Percentiles rank a stretch among this genome's conserved stretches.
Conservation (phyloP, 1,140 invertebrate species). For the Zaprionus ghesquierei region DNA sequence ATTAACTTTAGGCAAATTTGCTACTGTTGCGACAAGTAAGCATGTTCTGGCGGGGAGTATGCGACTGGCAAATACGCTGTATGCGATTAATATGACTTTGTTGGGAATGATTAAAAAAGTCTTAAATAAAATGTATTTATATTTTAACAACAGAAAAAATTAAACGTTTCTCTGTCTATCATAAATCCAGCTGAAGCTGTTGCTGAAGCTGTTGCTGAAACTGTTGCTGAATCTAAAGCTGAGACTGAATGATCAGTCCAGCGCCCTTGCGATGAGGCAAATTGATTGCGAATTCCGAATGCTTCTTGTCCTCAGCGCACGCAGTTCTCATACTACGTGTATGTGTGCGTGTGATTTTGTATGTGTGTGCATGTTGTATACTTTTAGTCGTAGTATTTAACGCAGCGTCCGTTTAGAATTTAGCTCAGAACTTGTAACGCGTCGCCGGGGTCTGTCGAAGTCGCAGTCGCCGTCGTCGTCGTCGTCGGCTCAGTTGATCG, state of each 20-base stretch:
- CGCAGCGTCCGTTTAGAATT: conserved; percentile 71
- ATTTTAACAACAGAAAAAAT: not conserved
- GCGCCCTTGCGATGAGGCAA: not conserved
- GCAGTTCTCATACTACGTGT: not conserved
- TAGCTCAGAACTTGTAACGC: conserved; percentile 63
- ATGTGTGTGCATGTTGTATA: conserved; percentile 27
- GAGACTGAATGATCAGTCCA: not conserved
- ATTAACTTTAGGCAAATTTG: conserved; percentile 16
- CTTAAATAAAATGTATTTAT: not conserved
- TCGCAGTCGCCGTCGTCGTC: conserved; percentile 2
- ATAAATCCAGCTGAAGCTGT: no score
- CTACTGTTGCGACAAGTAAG: conserved; percentile 26
- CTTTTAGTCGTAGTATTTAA: conserved; percentile 58
- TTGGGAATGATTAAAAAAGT: no score
- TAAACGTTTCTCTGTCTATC: not conserved
- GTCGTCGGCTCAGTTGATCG: not conserved
- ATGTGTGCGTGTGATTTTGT: not conserved
- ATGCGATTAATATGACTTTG: not conserved
- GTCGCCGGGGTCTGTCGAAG: conserved; percentile 46
- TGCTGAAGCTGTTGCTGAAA: conserved; percentile 17
- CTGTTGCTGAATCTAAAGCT: no score
- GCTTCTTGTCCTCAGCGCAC: not conserved
- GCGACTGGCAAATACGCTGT: not conserved
- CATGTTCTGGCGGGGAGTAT: not conserved
- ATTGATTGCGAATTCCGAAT: conserved; percentile 2